These are phyloP conservation scores for Gisinianus flammeolus DNA, from an alignment of 2,888 invertebrate species.

Conservation along the genomic window DNA sequence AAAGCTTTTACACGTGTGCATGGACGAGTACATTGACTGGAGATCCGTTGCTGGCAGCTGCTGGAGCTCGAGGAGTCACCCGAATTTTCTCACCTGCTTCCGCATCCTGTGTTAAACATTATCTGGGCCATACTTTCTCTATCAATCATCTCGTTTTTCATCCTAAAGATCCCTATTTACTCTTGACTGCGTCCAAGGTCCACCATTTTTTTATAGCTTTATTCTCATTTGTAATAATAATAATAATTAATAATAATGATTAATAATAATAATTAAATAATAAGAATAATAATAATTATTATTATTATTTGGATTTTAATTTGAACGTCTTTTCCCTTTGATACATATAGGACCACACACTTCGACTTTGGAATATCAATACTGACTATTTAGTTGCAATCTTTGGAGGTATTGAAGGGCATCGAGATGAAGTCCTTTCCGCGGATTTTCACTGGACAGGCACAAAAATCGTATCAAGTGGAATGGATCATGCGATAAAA, in stretches of 20 bases:
- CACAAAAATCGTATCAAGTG: conserved; percentile 89
- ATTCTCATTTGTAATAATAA: background rate
- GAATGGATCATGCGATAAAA: conserved; percentile 97
- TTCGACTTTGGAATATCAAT: conserved; percentile 91
- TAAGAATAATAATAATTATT: background rate
- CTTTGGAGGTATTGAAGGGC: conserved; percentile 96
- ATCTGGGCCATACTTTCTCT: conserved; percentile 76
- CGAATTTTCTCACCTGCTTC: background rate
- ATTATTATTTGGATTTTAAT: background rate
- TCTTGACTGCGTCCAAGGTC: conserved; percentile 84
- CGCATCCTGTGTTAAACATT: background rate
- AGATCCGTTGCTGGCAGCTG: conserved; percentile 11
- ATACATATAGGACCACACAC: conserved; percentile 72
- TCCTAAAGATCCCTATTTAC: conserved; percentile 82
- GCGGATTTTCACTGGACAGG: conserved; percentile 84
- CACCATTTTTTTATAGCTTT: background rate
- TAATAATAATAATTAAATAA: background rate
- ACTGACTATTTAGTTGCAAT: conserved; percentile 92
- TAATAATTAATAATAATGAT: background rate
- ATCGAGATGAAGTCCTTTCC: conserved; percentile 86
- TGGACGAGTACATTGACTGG: conserved; percentile 6
- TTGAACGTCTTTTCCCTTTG: too few relatives aligned
- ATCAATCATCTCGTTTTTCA: conserved; percentile 92
- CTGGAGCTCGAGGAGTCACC: background rate
- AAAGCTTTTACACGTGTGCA: conserved; percentile 18